Conservation (phyloP, 2,888 invertebrate genomes). For the Caenorhabditis sulstoni region DNA sequence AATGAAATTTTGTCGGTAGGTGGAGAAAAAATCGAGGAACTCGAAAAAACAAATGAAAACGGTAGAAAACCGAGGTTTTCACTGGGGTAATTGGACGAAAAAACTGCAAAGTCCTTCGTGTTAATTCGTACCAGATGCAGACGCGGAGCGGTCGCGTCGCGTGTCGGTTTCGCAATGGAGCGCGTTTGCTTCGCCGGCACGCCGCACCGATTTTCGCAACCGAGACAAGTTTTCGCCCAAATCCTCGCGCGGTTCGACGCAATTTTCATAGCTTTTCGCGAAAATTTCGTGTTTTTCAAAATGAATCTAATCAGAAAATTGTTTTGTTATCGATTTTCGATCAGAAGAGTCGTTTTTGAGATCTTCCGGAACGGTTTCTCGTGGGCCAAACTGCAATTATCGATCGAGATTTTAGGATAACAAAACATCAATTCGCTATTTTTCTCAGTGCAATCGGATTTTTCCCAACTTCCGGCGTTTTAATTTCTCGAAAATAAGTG, state of each 20-base stretch:
- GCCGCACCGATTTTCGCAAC: slow-evolving; percentile 19
- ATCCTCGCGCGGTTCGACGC: slow-evolving; percentile 1
- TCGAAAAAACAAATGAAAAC: slow-evolving; percentile 30
- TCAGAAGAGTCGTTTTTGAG: neutral
- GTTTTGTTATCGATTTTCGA: neutral
- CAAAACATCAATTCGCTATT: neutral
- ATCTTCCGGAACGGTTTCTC: neutral
- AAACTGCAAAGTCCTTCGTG: slow-evolving; percentile 37
- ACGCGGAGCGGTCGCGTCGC: slow-evolving; percentile 49
- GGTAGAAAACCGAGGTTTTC: slow-evolving; percentile 1
- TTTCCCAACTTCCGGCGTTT: neutral
- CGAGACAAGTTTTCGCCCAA: neutral
- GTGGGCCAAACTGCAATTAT: slow-evolving; percentile 8
- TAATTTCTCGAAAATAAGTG: neutral
- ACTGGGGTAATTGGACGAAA: slow-evolving; percentile 7
- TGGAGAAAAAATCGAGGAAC: slow-evolving; percentile 43
- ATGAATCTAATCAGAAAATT: neutral
- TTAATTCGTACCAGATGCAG: slow-evolving; percentile 37
- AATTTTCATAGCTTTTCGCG: slow-evolving; percentile 1
- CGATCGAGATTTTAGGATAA: neutral
- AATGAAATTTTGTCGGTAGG: slow-evolving; percentile 1
- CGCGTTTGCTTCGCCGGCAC: slow-evolving; percentile 17
- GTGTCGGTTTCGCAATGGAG: slow-evolving; percentile 28
- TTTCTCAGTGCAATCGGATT: neutral
- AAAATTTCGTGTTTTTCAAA: neutral